Evolutionary conservation across 2,113 vertebrate species (phyloP), one percentile per base, ranked within the genome.

Genomic region (Colistium nudipinnis): DNA sequence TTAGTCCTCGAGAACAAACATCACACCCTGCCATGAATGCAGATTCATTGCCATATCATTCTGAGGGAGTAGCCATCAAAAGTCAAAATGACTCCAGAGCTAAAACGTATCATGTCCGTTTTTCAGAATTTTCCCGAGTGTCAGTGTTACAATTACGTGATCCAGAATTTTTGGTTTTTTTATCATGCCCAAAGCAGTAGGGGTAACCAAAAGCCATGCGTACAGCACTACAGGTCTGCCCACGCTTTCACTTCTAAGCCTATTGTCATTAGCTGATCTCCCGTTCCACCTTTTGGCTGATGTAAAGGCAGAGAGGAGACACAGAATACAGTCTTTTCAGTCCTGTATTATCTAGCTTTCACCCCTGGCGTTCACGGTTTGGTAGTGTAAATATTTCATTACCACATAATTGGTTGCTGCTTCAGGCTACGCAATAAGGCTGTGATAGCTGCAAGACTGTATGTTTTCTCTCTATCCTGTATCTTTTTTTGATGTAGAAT

Each of bases 361-460:
- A 92, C 90, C 91, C 82, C 90, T 79, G 86, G 90, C 82, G 53
- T 88, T 91, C 90, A 92, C 88, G 74, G 84, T 92, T 92, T 91
- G 81, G 85, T 81, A 81, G 84, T 86, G 83, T 93, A 92, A 93
- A 93, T 94, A 93, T 93, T 93, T 93, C 80, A 93, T 92, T 88
- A 92, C 79, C 85, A 90, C 87, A 90, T 93, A 93, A 93, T 93
- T 91, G 91, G 87, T 91, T 90, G 86, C 86, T 86, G 90, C 91
- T 93, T 81, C 87, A 83, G 92, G 92, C 91, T 90, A 91, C 48
- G 84, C 84, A 91, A 91, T 87, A 89, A 88, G 81, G 78, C 86
- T 69, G 84, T 57, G 82, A 84, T 70, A 83, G 87, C 78, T 81
- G 82, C 71, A 82, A 84, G 62, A 77, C 55, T 87, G 78, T 84